Evolutionary conservation across 2,113 vertebrate genomes (phyloP), one percentile per base, ranked within the genome.

Genomic region (Zapornia atra): DNA sequence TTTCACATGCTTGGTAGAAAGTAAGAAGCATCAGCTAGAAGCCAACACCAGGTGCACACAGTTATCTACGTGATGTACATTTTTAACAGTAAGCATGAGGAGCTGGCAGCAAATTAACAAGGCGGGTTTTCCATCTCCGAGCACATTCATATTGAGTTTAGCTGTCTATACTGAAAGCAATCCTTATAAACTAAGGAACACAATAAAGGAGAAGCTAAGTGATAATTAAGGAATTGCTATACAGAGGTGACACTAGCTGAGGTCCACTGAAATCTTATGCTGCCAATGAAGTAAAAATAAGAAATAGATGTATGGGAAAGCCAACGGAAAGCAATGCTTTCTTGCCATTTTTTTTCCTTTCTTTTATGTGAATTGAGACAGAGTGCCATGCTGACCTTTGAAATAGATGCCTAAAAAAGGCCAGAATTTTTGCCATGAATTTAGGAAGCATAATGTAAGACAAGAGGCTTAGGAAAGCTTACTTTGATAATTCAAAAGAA

Each of bases 401-500:
- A 94, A 93, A 95, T 15, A 64, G 21, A 72, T 34, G 50, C 25
- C 83, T 79, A 68, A 71, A 78, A 79, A 54, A 50, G 8, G 29
- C 50, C 20, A 76, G 22, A 21, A 46, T 59, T 92, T 96, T 89
- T 92, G 56, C 31, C 34, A 53, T 28, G 44, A 75, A 50, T 76
- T 78, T 87, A 92, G 86, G 73, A 92, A 93, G 90, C 5, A 2
- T 38, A 86, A 36, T 38, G 19, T 66, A 79, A 82, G 64, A 83
- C 31, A 73, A 89, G 34, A 73, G 44, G 86, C 57, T 84, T 65
- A 33, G 36, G 57, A 88, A 50, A 28, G 36, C 48, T 88, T 86
- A 76, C 6, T n/a, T 13, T 65, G 95, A 68, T 89, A 94, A 96
- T 69, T 68, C 57, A 82, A 10, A 92, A 44, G 77, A 95, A 90